phyloP scores from a whole-genome alignment of 1,140 invertebrate genomes.

The Leptopilina boulardi region DNA sequence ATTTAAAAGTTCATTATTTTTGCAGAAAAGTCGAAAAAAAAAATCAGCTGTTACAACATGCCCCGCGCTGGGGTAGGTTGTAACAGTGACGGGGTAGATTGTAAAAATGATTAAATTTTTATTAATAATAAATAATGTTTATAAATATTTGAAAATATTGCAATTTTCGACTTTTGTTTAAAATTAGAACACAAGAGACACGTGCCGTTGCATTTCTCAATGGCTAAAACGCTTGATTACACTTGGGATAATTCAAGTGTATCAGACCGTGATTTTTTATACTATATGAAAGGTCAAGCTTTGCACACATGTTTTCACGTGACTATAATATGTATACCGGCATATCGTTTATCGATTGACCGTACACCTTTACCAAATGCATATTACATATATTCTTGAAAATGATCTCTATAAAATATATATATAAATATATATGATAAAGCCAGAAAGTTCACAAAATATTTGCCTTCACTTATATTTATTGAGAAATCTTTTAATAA shows the following conservation, averaged over 20 bases:
- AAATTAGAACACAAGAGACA: constrained; percentile 33
- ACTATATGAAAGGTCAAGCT: constrained; percentile 50
- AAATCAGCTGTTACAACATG: no score
- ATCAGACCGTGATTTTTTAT: constrained; percentile 44
- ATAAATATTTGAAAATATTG: background rate
- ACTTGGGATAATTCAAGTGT: constrained; percentile 43
- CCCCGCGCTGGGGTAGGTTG: no score
- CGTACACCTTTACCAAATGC: background rate
- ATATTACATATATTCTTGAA: background rate
- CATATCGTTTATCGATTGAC: constrained; percentile 19
- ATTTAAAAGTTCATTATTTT: no score
- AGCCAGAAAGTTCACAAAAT: no score
- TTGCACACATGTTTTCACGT: constrained; percentile 17
- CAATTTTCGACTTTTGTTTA: background rate
- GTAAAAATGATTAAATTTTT: no score
- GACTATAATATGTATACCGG: background rate
- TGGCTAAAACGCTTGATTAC: constrained; percentile 49
- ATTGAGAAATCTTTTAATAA: no score
- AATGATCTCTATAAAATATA: background rate
- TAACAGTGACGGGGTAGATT: no score
- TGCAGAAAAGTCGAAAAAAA: no score
- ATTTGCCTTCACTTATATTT: no score
- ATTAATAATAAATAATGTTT: background rate
- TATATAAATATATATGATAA: background rate
- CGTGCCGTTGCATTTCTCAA: constrained; percentile 42